Base-by-base conservation (phyloP, 2,113 vertebrate genomes). In the Lontra canadensis region DNA sequence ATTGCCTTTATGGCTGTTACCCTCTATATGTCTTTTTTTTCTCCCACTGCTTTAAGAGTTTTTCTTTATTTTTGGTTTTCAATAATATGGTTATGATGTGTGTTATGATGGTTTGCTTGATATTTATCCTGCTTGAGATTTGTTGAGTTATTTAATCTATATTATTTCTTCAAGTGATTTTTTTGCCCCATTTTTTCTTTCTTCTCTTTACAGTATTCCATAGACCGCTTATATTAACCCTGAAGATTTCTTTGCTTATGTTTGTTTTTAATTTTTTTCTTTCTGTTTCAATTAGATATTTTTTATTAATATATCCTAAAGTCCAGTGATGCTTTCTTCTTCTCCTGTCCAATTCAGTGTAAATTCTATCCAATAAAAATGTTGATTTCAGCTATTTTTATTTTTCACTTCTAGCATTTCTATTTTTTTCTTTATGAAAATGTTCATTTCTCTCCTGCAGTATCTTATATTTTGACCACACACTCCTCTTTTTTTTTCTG, bases 221-320 rank as follows among this genome's bases (percentile, higher is more conserved):
- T 17, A 76, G 20, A 82, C 20, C 52, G 12, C 14, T 95, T 42
- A n/a, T 74, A 80, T 26, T 73, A 86, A 23, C 36, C 31, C n/a
- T 69, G 3, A 88, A 39, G 34, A 42, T 36, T 88, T 87, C 0
- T 44, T 81, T 67, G 18, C 36, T 3, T 73, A 47, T 69, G 7
- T 73, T 88, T 94, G n/a, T 93, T 95, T 85, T 82, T 25, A 52
- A 31, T 67, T 67, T 94, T 94, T 69, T 91, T 87, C 18, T 94
- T 55, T 42, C 21, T n/a, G 1, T 44, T 96, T 42, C 1, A 80
- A 20, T 36, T 71, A 61, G 25, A 81, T 29, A 52, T 4, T 92
- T 90, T 82, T 69, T 44, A 80, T 21, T 93, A 39, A 34, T 78
- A 31, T 55, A 57, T 67, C 34, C 3, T 39, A 55, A 79, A 26